These are phyloP conservation scores for Oreocharis arfaki DNA, from an alignment of 2,113 vertebrate species.

Conservation along the genomic window DNA sequence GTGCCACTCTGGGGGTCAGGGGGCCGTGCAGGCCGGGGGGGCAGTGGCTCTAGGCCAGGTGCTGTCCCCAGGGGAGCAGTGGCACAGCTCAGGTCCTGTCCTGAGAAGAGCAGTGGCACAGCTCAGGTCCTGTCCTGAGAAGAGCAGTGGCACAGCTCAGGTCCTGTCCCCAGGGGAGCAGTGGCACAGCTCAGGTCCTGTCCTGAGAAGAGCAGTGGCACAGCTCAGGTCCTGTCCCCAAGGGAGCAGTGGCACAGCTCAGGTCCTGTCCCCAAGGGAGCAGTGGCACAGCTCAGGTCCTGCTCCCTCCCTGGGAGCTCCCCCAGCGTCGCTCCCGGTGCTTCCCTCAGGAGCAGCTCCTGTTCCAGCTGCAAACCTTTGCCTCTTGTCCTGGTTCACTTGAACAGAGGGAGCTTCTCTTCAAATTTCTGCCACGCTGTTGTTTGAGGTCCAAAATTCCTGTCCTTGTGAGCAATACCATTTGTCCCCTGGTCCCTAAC, in stretches of 20 bases:
- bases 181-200: background rate
- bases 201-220: background rate
- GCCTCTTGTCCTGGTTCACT: constrained; percentile 77
- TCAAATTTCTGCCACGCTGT: constrained; percentile 68
- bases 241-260: background rate
- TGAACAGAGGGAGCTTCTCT: constrained; percentile 72
- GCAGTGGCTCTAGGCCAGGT: background rate
- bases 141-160: background rate
- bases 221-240: background rate
- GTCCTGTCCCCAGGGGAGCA: background rate
- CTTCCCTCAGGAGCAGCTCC: constrained; percentile 64
- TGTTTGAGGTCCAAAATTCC: constrained; percentile 70
- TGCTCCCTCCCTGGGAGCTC: background rate
- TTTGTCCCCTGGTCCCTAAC: constrained; percentile 37
- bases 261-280: background rate
- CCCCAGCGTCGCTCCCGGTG: constrained; percentile 13
- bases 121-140: background rate
- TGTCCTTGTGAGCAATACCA: constrained; percentile 41
- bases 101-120: background rate
- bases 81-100: background rate
- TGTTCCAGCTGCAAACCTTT: constrained; percentile 66
- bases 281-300: background rate
- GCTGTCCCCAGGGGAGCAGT: background rate
- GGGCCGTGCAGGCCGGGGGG: constrained; percentile 24
- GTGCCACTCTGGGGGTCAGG: background rate